Base-by-base conservation (phyloP, 1,140 invertebrate species). In the Eupristina koningsbergeri region DNA sequence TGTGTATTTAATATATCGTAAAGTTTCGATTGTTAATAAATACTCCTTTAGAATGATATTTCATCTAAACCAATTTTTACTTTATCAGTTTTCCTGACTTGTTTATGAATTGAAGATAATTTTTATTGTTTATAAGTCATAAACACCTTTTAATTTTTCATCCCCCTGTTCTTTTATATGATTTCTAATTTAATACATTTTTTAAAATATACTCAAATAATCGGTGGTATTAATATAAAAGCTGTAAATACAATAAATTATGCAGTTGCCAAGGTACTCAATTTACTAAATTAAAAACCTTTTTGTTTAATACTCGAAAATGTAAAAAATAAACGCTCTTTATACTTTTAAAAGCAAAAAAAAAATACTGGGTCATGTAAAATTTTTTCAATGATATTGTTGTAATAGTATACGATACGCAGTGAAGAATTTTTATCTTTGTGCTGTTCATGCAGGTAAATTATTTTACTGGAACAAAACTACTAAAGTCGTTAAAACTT, bases 401-500 rank as follows among this genome's bases (percentile, higher is more conserved):
- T 41, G 19, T 71, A 41, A 41, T n/a, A n/a, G 36, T 8, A 41
- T 22, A 8, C 3, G 6, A 8, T 71, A 7, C 41, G 41, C 22
- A 41, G 17, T 71, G 41, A 41, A 39, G 36, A 39, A 41, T 41
- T 39, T 41, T 41, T 26, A 71, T 36, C 19, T 41, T n/a, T 6
- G 5, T 41, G 29, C 5, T 34, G 19, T 41, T 69, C 34, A 34
- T 39, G 34, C 26, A 29, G 34, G 34, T 67, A 31, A 39, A 69
- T 69, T 22, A 69, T 69, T 39, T 69, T 69, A 69, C 64, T 22
- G 1, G 34, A 39, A 39, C 26, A 29, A 17, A 69, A 69, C 34
- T 36, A 19, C 64, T 31, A 69, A 69, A 69, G 64, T 69, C 34
- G 64, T 69, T 69, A 39, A 69, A 69, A 69, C 64, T 69, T 69